phyloP scores from a whole-genome alignment of 2,797 vertebrate genomes.

The Halcyon badia region DNA sequence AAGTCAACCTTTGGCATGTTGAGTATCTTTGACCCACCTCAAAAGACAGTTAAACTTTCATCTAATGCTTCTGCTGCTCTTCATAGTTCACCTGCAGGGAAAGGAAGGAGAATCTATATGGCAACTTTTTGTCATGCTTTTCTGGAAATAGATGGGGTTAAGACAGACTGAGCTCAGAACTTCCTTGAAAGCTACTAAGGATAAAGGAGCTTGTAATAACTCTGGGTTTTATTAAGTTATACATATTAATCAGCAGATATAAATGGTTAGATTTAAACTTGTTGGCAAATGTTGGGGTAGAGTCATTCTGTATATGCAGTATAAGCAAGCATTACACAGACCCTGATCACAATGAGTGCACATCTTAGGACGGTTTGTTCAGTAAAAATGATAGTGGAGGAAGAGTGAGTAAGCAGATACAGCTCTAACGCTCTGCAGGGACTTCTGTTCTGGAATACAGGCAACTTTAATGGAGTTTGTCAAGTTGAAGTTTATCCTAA shows the following conservation, averaged over 20 bases:
- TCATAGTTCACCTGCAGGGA: background rate
- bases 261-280: background rate
- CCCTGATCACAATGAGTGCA: rapidly evolving
- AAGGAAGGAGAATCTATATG: background rate
- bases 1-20: background rate
- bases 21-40: background rate
- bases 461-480: background rate
- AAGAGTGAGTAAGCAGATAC: background rate
- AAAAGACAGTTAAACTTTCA: background rate
- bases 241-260: background rate
- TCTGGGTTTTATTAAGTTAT: background rate
- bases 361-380: background rate
- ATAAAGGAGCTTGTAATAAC: background rate
- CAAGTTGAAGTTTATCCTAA: background rate
- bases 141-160: background rate
- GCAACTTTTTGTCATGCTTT: background rate
- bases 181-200: background rate
- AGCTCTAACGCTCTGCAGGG: background rate
- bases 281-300: background rate
- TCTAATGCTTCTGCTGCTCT: background rate
- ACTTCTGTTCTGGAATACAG: background rate
- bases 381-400: background rate
- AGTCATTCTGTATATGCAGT: background rate
- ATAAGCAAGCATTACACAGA: background rate
- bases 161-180: background rate